Percentiles rank a stretch among this genome's conserved stretches.
Evolutionary conservation across 2,888 invertebrate species (phyloP).

Genomic region (Cordilura impudica): DNA sequence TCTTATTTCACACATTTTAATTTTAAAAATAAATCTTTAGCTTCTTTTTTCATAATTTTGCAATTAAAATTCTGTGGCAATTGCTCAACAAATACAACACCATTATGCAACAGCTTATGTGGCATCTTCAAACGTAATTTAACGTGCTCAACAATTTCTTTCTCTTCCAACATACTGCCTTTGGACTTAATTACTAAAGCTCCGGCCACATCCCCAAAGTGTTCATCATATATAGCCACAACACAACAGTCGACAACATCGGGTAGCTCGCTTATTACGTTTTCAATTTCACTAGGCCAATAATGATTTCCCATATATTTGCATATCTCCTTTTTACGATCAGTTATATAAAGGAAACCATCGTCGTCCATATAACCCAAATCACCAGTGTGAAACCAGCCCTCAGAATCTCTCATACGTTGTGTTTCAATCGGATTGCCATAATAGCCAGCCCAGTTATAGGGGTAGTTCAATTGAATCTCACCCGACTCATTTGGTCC

Average conservation of each 20-base stretch:
- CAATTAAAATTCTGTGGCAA: conserved; percentile 35
- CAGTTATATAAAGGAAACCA: conserved; percentile 68
- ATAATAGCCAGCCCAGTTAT: conserved; percentile 71
- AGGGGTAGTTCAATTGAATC: conserved; percentile 64
- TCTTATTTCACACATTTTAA: neutral
- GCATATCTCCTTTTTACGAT: conserved; percentile 72
- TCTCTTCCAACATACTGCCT: conserved; percentile 66
- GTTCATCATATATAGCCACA: conserved; percentile 61
- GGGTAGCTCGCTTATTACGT: conserved; percentile 15
- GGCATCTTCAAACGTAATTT: neutral
- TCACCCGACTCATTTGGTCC: conserved; percentile 69
- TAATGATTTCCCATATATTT: conserved; percentile 66
- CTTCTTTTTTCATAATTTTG: conserved; percentile 13
- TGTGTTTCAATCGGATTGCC: conserved; percentile 66
- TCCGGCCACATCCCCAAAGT: conserved; percentile 71
- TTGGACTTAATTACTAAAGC: conserved; percentile 69
- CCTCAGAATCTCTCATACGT: conserved; percentile 64
- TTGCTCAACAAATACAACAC: conserved; percentile 32
- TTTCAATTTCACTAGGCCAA: conserved; percentile 52
- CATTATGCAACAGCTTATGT: conserved; percentile 38
- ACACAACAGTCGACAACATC: conserved; percentile 52
- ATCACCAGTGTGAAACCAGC: conserved; percentile 74
- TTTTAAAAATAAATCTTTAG: neutral
- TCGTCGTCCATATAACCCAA: conserved; percentile 72
- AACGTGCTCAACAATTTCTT: conserved; percentile 69